phyloP scores from a whole-genome alignment of 2,797 vertebrate species.

The Aphelocoma californica region DNA sequence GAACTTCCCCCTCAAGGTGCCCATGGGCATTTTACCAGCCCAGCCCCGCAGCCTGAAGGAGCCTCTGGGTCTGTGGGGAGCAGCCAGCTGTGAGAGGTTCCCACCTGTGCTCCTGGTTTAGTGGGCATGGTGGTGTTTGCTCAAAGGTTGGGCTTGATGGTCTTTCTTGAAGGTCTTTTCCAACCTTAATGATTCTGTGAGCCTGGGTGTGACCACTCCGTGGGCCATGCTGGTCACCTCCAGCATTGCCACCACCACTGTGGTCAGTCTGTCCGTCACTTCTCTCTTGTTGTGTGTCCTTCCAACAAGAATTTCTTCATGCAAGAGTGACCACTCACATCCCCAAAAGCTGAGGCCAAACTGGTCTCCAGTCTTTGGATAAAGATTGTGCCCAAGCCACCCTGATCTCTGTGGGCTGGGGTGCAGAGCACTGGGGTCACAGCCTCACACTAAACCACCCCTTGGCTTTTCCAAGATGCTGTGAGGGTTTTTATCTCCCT shows the following conservation, averaged over 20 bases:
- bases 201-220: background rate
- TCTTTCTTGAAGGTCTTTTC: background rate
- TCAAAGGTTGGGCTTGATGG: background rate
- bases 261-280: accelerated
- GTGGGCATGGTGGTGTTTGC: background rate
- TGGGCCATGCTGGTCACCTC: background rate
- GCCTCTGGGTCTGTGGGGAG: background rate
- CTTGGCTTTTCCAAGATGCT: background rate
- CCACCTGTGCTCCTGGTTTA: accelerated
- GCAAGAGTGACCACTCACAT: accelerated
- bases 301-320: accelerated
- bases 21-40: background rate
- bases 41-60: accelerated
- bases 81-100: background rate
- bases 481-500: background rate
- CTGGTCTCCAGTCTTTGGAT: background rate
- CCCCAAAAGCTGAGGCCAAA: background rate
- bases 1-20: accelerated
- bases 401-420: background rate
- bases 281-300: background rate
- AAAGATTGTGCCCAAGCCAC: background rate
- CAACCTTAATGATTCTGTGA: background rate
- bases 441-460: background rate
- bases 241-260: accelerated
- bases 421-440: accelerated